These are phyloP conservation scores for Trissolcus japonicus DNA, from an alignment of 2,888 invertebrate species.

Conservation along the genomic window DNA sequence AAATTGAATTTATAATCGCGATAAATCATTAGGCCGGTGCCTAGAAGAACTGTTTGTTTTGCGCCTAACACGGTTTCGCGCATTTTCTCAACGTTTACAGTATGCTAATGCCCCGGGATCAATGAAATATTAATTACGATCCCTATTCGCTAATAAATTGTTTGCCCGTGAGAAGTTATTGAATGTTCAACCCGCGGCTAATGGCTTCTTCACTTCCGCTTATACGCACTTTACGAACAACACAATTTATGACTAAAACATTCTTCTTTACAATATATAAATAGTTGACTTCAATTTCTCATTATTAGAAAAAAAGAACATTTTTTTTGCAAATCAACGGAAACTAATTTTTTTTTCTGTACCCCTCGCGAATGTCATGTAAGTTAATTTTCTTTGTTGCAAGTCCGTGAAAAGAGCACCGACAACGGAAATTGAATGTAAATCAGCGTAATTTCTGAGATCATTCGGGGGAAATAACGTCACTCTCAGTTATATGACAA, in stretches of 20 bases:
- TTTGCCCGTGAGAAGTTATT: slow-evolving; percentile 12
- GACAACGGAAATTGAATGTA: slow-evolving; percentile 56
- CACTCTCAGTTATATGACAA: slow-evolving; percentile 40
- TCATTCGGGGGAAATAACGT: slow-evolving; percentile 47
- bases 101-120: slow-evolving; percentile 33
- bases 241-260: neutral
- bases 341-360: neutral
- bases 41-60: slow-evolving; percentile 20
- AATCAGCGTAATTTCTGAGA: slow-evolving; percentile 52
- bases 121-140: slow-evolving; percentile 42
- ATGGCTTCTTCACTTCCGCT: too few relatives aligned
- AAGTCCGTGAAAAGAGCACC: slow-evolving; percentile 9
- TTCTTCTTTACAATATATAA: neutral
- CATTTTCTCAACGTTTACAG: slow-evolving; percentile 26
- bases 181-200: neutral
- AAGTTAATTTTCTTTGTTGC: slow-evolving; percentile 34
- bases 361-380: neutral
- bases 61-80: slow-evolving; percentile 30
- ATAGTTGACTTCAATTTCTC: neutral
- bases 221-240: too few relatives aligned
- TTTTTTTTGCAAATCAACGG: neutral
- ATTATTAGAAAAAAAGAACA: neutral
- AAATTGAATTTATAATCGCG: slow-evolving; percentile 24
- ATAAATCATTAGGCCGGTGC: slow-evolving; percentile 28
- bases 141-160: slow-evolving; percentile 22